phyloP scores from a whole-genome alignment of 2,888 invertebrate species.

The Idaea biselata region DNA sequence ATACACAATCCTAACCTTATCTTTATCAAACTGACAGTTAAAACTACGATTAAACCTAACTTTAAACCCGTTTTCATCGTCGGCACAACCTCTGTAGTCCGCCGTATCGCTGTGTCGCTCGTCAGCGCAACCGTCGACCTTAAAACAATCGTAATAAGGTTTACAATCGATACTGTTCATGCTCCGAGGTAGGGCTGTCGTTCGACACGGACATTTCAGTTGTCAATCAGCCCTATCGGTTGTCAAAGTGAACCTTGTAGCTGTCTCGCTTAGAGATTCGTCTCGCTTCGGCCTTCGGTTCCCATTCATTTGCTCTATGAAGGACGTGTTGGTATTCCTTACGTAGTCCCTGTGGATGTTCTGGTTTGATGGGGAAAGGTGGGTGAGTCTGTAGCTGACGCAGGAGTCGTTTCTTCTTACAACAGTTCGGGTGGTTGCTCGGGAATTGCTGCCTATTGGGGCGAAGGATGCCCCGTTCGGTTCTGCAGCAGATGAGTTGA shows the following conservation, averaged over 20 bases:
- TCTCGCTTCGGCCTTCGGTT: slow-evolving; percentile 63
- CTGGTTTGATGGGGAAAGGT: slow-evolving; percentile 72
- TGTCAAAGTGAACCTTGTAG: slow-evolving; percentile 64
- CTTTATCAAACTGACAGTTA: slow-evolving; percentile 66
- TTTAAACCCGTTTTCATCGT: slow-evolving; percentile 58
- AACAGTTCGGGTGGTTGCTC: slow-evolving; percentile 67
- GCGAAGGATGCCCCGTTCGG: slow-evolving; percentile 70
- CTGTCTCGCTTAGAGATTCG: slow-evolving; percentile 69
- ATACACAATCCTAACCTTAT: slow-evolving; percentile 45
- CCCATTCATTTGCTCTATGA: slow-evolving; percentile 72
- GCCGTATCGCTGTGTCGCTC: slow-evolving; percentile 65
- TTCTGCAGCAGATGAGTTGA: slow-evolving; percentile 50
- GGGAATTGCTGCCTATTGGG: slow-evolving; percentile 63
- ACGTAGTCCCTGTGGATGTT: slow-evolving; percentile 66
- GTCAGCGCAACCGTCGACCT: slow-evolving; percentile 44
- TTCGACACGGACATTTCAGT: slow-evolving; percentile 47
- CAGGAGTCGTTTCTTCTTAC: slow-evolving; percentile 74
- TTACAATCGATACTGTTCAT: slow-evolving; percentile 72
- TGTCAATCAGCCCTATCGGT: slow-evolving; percentile 72
- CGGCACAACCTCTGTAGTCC: slow-evolving; percentile 59
- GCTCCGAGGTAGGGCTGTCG: slow-evolving; percentile 58
- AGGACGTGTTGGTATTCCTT: slow-evolving; percentile 71
- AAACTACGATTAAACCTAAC: slow-evolving; percentile 72
- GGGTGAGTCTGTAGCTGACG: slow-evolving; percentile 68
- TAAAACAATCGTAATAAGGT: slow-evolving; percentile 73